Conservation (phyloP, 2,113 vertebrate species). For the Bubo blakistoni region DNA sequence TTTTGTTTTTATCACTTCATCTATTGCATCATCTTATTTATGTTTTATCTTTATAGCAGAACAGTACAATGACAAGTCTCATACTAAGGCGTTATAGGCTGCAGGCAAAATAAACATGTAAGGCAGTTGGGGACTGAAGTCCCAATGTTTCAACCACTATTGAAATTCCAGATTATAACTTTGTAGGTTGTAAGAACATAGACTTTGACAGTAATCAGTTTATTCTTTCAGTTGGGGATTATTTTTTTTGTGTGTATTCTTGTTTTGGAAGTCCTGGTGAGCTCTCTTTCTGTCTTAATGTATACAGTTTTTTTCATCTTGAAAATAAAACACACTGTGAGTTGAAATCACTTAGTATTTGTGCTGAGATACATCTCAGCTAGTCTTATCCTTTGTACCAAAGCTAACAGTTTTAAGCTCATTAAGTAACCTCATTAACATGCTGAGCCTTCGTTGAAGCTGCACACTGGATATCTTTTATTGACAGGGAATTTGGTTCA, state of each 20-base stretch:
- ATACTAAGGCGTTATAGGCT: background rate
- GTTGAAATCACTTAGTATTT: background rate
- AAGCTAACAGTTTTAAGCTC: background rate
- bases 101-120: background rate
- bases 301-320: background rate
- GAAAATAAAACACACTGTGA: background rate
- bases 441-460: background rate
- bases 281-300: background rate
- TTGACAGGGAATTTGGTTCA: background rate
- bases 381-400: background rate
- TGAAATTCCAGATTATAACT: background rate
- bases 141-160: fast-evolving
- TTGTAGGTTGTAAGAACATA: background rate
- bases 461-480: background rate
- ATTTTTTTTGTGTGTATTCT: background rate
- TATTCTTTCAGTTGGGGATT: background rate
- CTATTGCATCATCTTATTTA: background rate
- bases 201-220: conserved; percentile 1
- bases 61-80: background rate
- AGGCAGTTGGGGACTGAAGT: background rate
- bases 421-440: conserved; percentile 29
- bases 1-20: background rate
- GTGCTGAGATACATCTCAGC: background rate
- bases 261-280: background rate
- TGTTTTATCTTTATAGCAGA: background rate